Base-by-base conservation (phyloP, 2,888 invertebrate genomes). In the Aleiodes alternator region DNA sequence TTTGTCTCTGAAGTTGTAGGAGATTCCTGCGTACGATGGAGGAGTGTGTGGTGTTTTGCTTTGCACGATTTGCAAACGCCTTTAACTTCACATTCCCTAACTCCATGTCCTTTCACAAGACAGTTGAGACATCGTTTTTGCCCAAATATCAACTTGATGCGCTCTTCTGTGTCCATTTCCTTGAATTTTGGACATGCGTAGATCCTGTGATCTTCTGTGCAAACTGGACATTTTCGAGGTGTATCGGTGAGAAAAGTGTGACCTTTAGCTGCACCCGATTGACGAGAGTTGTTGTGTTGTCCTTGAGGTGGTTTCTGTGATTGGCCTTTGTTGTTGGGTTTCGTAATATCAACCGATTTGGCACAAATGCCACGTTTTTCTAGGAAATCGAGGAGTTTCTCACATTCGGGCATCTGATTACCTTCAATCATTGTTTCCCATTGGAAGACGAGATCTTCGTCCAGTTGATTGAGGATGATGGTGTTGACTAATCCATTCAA, bases 361-460 rank as follows among this genome's bases (percentile, higher is more conserved):
- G 73, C 50, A 57, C 78, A 80, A 57, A 72, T 75, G 1, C 73
- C 77, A 14, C 76, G 73, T 50, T 75, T 76, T 29, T 69, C 71
- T 1, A 78, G 23, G 6, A 78, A 80, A 0, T 79, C 75, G 4
- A 78, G 14, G 12, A 79, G 43, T 2, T 51, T 38, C 0, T 53
- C 69, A 11, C 76, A 76, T 1, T 14, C 4, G 1, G 78, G 79
- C 34, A 80, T 9, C 50, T 73, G 69, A 9, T 71, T 79, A 9
- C 78, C 73, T 4, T 72, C 23, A 12, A 80, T 16, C 0, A 72
- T 73, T 0, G 72, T 43, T 48, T 80, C 78, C 78, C 79, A 79
- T 31, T 78, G 72, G 1, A 51, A 53, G 0, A 66, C 38, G 1
- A 73, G 69, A 3, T 72, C 5, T 3, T 43, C 38, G 7, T 69